phyloP scores from a whole-genome alignment of 2,888 invertebrate species.

The Apantesis nais region DNA sequence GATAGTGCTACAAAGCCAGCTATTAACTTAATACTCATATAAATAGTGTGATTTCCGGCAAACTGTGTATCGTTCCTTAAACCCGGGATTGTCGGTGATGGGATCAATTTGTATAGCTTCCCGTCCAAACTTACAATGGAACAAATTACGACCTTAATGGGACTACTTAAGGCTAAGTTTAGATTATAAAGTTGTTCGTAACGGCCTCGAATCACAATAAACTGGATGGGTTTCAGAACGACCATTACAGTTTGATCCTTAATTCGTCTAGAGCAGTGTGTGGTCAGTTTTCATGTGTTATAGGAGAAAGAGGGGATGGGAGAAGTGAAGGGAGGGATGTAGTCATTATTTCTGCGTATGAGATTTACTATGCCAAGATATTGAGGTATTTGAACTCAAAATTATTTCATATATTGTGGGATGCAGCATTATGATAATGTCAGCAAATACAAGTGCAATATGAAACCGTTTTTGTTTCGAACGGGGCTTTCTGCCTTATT shows the following conservation, averaged over 20 bases:
- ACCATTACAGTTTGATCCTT: constrained; percentile 60
- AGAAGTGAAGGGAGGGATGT: neutral
- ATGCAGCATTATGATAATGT: neutral
- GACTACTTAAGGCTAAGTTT: constrained; percentile 59
- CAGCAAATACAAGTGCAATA: no score
- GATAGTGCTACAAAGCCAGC: constrained; percentile 58
- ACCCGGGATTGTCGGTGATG: constrained; percentile 59
- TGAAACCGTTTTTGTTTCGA: no score
- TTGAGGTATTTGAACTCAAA: neutral
- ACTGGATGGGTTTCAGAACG: constrained; percentile 60
- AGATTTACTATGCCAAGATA: constrained; percentile 6
- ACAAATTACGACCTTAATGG: constrained; percentile 64
- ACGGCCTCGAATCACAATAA: constrained; percentile 63
- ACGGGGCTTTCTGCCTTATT: no score
- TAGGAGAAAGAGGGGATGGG: constrained; percentile 7
- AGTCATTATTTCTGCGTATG: constrained; percentile 8
- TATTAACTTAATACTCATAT: constrained; percentile 66
- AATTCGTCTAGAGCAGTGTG: constrained; percentile 33
- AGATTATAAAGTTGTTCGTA: constrained; percentile 46
- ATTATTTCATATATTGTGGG: neutral
- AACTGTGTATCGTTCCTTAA: constrained; percentile 58
- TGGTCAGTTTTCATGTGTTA: constrained; percentile 32
- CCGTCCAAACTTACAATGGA: constrained; percentile 53
- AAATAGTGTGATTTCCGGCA: constrained; percentile 69
- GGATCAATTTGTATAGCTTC: constrained; percentile 78